Evolutionary conservation across 2,113 vertebrate species (phyloP).

Genomic region (Melanotaenia duboulayi): DNA sequence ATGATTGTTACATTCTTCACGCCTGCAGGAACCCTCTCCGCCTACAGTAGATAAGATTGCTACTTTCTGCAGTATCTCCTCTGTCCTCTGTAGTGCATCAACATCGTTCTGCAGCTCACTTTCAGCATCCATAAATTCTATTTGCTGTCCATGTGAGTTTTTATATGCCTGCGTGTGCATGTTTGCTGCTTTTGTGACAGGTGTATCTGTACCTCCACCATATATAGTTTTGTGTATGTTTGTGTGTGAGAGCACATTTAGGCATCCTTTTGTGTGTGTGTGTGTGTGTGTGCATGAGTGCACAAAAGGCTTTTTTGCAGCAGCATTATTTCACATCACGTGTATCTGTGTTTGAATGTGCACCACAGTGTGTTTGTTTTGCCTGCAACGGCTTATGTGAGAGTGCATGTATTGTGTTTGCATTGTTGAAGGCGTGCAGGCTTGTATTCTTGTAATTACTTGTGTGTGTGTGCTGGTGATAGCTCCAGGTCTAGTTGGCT

Average conservation of each 20-base stretch:
- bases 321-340: constrained; percentile 6
- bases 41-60: constrained; percentile 46
- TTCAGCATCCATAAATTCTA: constrained; percentile 56
- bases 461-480: constrained; percentile 28
- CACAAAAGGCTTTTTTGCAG: too few relatives aligned
- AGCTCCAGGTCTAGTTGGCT: constrained; percentile 44
- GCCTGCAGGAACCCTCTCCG: constrained; percentile 19
- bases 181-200: background rate
- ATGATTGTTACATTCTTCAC: constrained; percentile 13
- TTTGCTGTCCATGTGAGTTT: constrained; percentile 27
- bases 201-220: constrained; percentile 2
- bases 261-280: background rate
- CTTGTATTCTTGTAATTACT: constrained; percentile 11
- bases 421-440: constrained; percentile 1
- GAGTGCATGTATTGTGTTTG: background rate
- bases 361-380: constrained; percentile 3
- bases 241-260: background rate
- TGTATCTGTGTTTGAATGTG: constrained; percentile 2
- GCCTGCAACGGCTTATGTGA: background rate
- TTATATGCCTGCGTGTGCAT: constrained; percentile 31
- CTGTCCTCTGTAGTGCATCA: constrained; percentile 24
- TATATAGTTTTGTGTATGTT: background rate
- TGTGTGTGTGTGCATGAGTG: background rate
- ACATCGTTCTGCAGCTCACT: constrained; percentile 58
- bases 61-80: constrained; percentile 31